Percentiles rank a stretch among this genome's conserved stretches.
phyloP scores from a whole-genome alignment of 2,113 vertebrate species.

The Melanerpes aurifrons region DNA sequence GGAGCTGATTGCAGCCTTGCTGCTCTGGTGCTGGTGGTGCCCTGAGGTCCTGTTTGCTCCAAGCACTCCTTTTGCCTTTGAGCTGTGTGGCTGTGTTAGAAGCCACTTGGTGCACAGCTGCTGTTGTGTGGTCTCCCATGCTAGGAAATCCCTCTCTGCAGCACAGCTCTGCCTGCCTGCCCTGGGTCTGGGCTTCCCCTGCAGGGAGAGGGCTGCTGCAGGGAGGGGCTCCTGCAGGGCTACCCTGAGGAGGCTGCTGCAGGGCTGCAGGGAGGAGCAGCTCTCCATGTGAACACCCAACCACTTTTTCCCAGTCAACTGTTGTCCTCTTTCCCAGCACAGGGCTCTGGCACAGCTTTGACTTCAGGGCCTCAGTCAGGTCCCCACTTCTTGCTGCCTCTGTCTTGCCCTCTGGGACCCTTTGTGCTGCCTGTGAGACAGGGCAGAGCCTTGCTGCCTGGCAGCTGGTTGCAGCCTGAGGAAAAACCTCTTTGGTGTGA shows the following conservation, averaged over 20 bases:
- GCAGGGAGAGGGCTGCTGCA: fast-evolving
- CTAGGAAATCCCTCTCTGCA: fast-evolving
- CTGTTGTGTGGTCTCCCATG: fast-evolving
- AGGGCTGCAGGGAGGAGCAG: too few relatives aligned
- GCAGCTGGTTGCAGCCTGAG: neutral
- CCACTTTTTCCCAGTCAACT: fast-evolving
- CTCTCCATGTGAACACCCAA: neutral
- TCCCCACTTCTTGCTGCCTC: neutral
- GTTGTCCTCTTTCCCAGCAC: fast-evolving
- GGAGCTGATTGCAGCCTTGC: neutral
- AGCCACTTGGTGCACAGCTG: neutral
- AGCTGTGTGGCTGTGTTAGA: neutral
- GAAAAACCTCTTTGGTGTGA: too few relatives aligned
- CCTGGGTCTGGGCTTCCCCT: neutral
- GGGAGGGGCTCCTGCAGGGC: neutral
- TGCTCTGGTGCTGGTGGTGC: too few relatives aligned
- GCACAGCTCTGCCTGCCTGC: neutral
- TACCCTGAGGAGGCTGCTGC: neutral
- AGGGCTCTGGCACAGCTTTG: neutral
- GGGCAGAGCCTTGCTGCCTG: neutral
- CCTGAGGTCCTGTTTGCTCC: neutral
- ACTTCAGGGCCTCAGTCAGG: neutral
- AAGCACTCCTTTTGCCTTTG: neutral
- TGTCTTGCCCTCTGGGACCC: neutral
- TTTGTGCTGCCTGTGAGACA: neutral